Evolutionary conservation across 2,797 vertebrate species (phyloP), one percentile per base, ranked within the genome.

Genomic region (Prunella strophiata): DNA sequence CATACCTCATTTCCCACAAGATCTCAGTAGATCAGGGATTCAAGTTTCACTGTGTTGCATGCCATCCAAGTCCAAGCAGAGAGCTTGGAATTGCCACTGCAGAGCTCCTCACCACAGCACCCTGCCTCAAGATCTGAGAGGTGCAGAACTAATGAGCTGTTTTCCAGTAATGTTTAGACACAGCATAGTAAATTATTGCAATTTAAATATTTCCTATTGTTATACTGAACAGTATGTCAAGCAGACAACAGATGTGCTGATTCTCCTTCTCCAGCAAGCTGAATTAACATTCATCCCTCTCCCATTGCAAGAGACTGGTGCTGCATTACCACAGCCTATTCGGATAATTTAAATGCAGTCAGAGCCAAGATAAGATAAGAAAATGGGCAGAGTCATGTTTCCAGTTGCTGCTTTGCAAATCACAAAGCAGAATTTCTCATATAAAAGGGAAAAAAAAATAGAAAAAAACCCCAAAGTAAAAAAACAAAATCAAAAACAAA

Each of bases 71-170:
- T 36, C 32, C 0, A 1, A 73, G 71, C 0, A 0, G 45, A 61
- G 71, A 76, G 43, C 18, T 30, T 1, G 0, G 84, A 77, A n/a
- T 2, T 43, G 45, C 36, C 32, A 5, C 48, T 0, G 5, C 40
- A 36, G 70, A 71, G 36, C 40, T 82, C 43, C 67, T 70, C 78
- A 52, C 22, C 5, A 1, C 52, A 55, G 16, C 2, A 0, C 16
- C 1, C 0, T 36, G 21, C 42, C 32, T 65, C 25, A 13, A 0
- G 0, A 11, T 8, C 77, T 36, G 50, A 67, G 38, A 51, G 45
- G 47, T 71, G 42, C 61, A 85, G 30, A 77, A 42, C 73, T 74
- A 40, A 66, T 8, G 34, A 85, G 15, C 11, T 70, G 18, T 45
- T 89, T 75, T 55, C 59, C 70, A 47, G 34, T 21, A 25, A 58